Percentiles rank a stretch among this genome's conserved stretches.
These are phyloP conservation scores for Molanna angustata DNA, from an alignment of 2,888 invertebrate genomes.

Conservation along the genomic window DNA sequence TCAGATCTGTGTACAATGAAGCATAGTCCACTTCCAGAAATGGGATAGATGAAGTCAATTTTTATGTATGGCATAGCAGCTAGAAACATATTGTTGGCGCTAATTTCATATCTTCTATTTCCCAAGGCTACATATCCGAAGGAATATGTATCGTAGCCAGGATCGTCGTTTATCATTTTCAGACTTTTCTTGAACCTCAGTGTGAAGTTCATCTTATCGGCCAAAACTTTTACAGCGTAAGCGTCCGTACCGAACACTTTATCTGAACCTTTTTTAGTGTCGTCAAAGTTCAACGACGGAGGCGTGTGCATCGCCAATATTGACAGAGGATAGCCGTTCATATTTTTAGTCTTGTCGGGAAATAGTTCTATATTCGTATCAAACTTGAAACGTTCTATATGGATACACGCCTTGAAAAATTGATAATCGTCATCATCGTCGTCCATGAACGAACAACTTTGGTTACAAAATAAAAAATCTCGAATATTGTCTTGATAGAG, in stretches of 20 bases:
- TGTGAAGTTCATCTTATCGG: conserved; percentile 40
- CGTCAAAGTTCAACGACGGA: conserved; percentile 37
- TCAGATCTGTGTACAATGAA: conserved; percentile 23
- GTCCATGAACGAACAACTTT: conserved; percentile 10
- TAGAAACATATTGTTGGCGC: conserved; percentile 17
- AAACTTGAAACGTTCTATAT: too few species aligned
- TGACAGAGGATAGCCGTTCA: conserved; percentile 38
- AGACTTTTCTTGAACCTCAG: conserved; percentile 26
- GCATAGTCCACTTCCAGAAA: conserved; percentile 26
- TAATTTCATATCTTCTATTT: conserved; percentile 15
- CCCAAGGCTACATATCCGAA: conserved; percentile 33
- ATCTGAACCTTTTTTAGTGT: conserved; percentile 16
- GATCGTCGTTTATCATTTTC: not conserved
- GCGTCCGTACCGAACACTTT: conserved; percentile 40
- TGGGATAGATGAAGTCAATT: conserved; percentile 21
- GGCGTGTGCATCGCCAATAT: conserved; percentile 37
- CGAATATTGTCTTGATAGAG: conserved; percentile 20
- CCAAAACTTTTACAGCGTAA: conserved; percentile 35
- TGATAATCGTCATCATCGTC: too few species aligned
- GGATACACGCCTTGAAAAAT: too few species aligned
- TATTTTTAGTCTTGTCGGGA: conserved; percentile 35
- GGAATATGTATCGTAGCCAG: conserved; percentile 9
- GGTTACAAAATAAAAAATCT: conserved; percentile 17
- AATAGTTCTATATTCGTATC: not conserved
- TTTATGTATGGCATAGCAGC: conserved; percentile 14